phyloP scores from a whole-genome alignment of 2,888 invertebrate genomes.

The Octonoba sinensis region DNA sequence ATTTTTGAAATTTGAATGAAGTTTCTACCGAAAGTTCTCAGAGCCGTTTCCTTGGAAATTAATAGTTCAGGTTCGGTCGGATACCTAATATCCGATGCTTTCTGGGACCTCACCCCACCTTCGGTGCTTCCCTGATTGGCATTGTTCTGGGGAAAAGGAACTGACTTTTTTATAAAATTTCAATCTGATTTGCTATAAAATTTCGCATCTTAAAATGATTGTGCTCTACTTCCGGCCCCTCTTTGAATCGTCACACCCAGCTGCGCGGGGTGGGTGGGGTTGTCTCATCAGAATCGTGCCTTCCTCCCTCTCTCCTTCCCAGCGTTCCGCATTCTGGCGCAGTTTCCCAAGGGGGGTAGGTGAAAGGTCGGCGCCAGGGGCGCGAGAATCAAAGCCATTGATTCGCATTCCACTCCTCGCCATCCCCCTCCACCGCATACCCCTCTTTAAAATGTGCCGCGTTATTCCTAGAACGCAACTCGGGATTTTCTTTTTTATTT shows the following conservation, averaged over 20 bases:
- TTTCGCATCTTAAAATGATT: neutral
- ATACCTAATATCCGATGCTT: too few relatives aligned
- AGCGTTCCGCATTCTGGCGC: neutral
- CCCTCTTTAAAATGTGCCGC: slow-evolving; percentile 32
- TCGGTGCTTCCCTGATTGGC: too few relatives aligned
- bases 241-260: slow-evolving; percentile 16
- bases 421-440: slow-evolving; percentile 7
- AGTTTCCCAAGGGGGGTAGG: slow-evolving; percentile 36
- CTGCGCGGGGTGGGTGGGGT: slow-evolving; percentile 39
- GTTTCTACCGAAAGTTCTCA: too few relatives aligned
- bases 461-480: slow-evolving; percentile 55
- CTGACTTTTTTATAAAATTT: neutral
- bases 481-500: slow-evolving; percentile 36
- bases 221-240: neutral
- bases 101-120: too few relatives aligned
- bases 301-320: neutral
- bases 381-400: slow-evolving; percentile 63
- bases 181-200: neutral
- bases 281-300: slow-evolving; percentile 15
- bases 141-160: too few relatives aligned
- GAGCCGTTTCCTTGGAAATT: too few relatives aligned
- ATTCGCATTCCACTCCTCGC: slow-evolving; percentile 41
- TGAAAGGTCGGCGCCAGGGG: slow-evolving; percentile 49
- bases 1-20: too few relatives aligned
- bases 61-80: too few relatives aligned